Conservation (phyloP, 2,113 vertebrate genomes). For the Syngnathus scovelli region DNA sequence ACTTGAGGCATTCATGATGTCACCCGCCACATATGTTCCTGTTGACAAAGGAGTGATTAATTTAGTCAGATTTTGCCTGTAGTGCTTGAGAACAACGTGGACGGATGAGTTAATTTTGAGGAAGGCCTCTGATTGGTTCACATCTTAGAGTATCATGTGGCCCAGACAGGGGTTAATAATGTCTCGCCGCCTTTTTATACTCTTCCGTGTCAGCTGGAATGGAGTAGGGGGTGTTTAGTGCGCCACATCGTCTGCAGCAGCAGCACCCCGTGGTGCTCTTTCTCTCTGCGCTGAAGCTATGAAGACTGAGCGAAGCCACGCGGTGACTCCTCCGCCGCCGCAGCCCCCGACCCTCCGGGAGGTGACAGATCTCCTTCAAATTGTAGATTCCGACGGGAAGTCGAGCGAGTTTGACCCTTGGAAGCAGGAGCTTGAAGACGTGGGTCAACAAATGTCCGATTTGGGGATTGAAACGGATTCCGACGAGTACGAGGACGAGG, state of each 20-base stretch:
- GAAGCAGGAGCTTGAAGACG: not conserved
- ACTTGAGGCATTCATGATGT: not conserved
- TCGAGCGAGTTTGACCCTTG: not conserved
- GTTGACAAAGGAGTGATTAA: not conserved
- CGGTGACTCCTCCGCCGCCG: constrained; percentile 23
- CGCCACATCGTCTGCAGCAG: not conserved
- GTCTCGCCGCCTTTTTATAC: constrained; percentile 49
- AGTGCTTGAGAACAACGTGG: not conserved
- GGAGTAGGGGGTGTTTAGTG: constrained; percentile 1
- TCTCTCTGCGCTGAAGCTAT: constrained; percentile 10
- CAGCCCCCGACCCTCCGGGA: constrained; percentile 7
- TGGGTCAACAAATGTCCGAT: not conserved
- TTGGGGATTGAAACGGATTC: constrained; percentile 38
- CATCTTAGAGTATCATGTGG: constrained; percentile 20
- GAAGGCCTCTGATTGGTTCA: not conserved
- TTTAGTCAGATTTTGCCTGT: not conserved
- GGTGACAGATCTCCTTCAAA: constrained; percentile 29
- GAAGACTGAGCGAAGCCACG: constrained; percentile 49
- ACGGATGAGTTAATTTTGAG: not conserved
- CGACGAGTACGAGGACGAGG: constrained; percentile 51
- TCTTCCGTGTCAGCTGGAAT: constrained; percentile 34
- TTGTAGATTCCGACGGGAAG: constrained; percentile 4
- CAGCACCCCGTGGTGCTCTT: not conserved
- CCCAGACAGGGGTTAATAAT: constrained; percentile 34
- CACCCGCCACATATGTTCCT: not conserved